Evolutionary conservation across 2,113 vertebrate genomes (phyloP), one percentile per base, ranked within the genome.

Genomic region (Lonchura striata): DNA sequence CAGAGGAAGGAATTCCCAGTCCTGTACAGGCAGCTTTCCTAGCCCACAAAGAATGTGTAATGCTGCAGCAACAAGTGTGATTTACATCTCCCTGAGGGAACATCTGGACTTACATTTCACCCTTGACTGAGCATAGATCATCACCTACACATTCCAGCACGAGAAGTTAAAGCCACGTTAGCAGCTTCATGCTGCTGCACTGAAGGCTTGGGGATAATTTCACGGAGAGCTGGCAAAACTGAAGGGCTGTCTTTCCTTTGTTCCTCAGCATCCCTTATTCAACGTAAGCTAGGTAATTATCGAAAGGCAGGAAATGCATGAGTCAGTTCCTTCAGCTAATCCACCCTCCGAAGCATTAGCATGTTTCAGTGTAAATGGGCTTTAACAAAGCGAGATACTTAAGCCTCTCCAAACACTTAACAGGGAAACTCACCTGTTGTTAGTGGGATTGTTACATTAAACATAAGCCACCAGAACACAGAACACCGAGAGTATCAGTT

Each of bases 391-490:
- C 25, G 23, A 75, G 76, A 44, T 33, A 69, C 71, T 93, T 91
- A 91, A 94, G 82, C 60, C 47, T 93, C 80, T 88, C 57, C 77
- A 88, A 93, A 68, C 9, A 23, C 76, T 94, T 88, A 59, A 91
- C 19, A 90, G 63, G 76, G 94, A 87, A 94, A 83, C 24, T 92
- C 63, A 95, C 75, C 87, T 92, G 88, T 70, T 95, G 64, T 70
- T 84, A 87, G 50, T 54, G 27, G 77, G 47, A 89, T 88, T 68
- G 39, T 82, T 94, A 69, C 69, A 94, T 93, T 90, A 96, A 91
- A 91, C 72, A 96, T 94, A 95, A 97, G 85, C 71, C 66, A 95
- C 82, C 93, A 89, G 78, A 89, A 71, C 71, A 76, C 25, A 63
- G 79, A 85, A 92, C 71, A 77, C 4, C 80, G 84, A 93, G 53